Conservation (phyloP, 2,888 invertebrate species). For the Blastobasis lacticolella region DNA sequence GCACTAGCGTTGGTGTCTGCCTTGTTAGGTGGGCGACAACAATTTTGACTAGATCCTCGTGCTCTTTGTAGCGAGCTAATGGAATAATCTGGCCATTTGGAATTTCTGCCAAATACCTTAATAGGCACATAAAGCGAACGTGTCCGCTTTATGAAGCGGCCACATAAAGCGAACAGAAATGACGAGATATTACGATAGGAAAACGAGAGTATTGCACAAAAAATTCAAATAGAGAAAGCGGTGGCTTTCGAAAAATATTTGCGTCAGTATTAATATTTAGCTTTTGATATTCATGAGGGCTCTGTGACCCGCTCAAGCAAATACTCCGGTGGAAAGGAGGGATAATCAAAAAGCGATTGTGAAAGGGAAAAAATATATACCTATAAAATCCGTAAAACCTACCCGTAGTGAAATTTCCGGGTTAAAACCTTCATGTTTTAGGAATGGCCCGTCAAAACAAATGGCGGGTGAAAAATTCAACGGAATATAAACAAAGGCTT, state of each 20-base stretch:
- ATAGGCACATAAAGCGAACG: no score
- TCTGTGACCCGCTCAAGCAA: slow-evolving; percentile 3
- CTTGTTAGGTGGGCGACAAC: slow-evolving; percentile 39
- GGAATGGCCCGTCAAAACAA: slow-evolving; percentile 60
- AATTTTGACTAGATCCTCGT: slow-evolving; percentile 27
- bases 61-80: slow-evolving; percentile 22
- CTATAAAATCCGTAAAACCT: slow-evolving; percentile 26
- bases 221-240: neutral
- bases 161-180: slow-evolving; percentile 4
- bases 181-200: slow-evolving; percentile 2
- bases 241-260: slow-evolving; percentile 10
- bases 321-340: slow-evolving; percentile 15
- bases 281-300: slow-evolving; percentile 12
- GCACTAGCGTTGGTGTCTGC: slow-evolving; percentile 32
- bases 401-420: slow-evolving; percentile 45
- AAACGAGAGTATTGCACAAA: neutral
- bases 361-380: slow-evolving; percentile 35
- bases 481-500: slow-evolving; percentile 67
- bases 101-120: slow-evolving; percentile 5
- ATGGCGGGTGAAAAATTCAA: slow-evolving; percentile 65
- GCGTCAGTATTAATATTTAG: slow-evolving; percentile 11
- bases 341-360: slow-evolving; percentile 31
- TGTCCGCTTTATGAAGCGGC: neutral
- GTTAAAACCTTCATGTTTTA: slow-evolving; percentile 47
- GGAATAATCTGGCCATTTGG: slow-evolving; percentile 15